Conservation (phyloP, 2,888 invertebrate species). For the Mycogona germanica region DNA sequence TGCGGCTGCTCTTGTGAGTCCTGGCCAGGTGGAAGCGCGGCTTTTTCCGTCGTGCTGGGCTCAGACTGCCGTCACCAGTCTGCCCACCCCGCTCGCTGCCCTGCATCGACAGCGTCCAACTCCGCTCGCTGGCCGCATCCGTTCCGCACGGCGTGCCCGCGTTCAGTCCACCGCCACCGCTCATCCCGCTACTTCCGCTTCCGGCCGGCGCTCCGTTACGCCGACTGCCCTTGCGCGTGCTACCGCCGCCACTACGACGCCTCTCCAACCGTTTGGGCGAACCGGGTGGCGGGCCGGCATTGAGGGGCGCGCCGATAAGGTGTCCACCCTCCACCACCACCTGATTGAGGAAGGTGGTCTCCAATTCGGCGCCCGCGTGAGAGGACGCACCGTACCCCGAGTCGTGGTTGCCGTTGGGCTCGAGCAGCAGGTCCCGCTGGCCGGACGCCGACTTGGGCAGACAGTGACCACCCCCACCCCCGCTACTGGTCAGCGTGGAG, state of each 20-base stretch:
- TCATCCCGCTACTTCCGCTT: neutral
- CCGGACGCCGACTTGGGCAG: neutral
- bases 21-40: constrained; percentile 26
- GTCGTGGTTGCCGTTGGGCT: constrained; percentile 56
- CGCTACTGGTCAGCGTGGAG: constrained; percentile 25
- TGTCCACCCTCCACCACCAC: constrained; percentile 14
- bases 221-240: constrained; percentile 3
- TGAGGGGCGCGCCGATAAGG: neutral
- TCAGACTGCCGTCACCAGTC: neutral
- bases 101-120: constrained; percentile 26
- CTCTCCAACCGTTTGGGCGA: neutral
- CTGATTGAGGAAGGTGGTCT: constrained; percentile 36
- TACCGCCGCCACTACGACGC: constrained; percentile 15
- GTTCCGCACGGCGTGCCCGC: neutral
- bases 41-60: constrained; percentile 22
- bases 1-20: constrained; percentile 86
- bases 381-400: constrained; percentile 64
- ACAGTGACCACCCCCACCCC: neutral
- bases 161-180: neutral
- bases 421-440: neutral
- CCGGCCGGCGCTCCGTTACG: neutral
- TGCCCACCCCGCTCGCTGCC: neutral
- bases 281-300: neutral
- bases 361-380: constrained; percentile 43
- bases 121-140: neutral